Base-by-base conservation (phyloP, 2,888 invertebrate species). In the Allygus modestus region DNA sequence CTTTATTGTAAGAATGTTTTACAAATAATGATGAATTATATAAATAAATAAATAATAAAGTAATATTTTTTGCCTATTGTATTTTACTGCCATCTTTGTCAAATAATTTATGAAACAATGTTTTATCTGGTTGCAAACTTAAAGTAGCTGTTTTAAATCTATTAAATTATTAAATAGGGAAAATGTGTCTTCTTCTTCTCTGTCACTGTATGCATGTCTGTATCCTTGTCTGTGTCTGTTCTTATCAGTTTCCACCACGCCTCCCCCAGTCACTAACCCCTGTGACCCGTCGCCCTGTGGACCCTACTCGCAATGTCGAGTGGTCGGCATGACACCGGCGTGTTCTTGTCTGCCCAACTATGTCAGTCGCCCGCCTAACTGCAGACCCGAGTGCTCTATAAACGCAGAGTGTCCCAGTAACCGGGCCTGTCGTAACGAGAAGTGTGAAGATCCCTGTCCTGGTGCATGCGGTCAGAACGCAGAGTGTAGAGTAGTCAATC, bases 281-380 rank as follows among this genome's bases (percentile, higher is more conserved):
- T 97, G 97, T 89, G 91, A 92, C 75, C 96, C 96, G 17, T 95
- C 96, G 86, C 97, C 96, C 0, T 97, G 97, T 89, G 97, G 97
- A 83, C 95, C 96, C 0, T 94, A 96, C 89, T 96, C 96, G 4
- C 94, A 96, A 89, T 97, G 97, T 89, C 93, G 95, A 86, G 93
- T 95, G 73, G 94, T 96, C 87, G 95, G 96, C 83, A 93, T 94
- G 85, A 95, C 96, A 90, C 94, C 96, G n/a, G 96, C 96, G 77
- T 97, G 97, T 89, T 96, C 96, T 73, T 97, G 97, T 90, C 91
- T 95, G 87, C 92, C 94, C 33, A 95, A 96, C 89, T 97, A 94
- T 89, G 93, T 96, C 77, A 97, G 97, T 85, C 93, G 96, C 87
- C 96, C 97, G 81, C 97, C 97, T 37, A 96, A 96, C 89, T 97